phyloP scores from a whole-genome alignment of 2,797 vertebrate species.

The Crotalus adamanteus region DNA sequence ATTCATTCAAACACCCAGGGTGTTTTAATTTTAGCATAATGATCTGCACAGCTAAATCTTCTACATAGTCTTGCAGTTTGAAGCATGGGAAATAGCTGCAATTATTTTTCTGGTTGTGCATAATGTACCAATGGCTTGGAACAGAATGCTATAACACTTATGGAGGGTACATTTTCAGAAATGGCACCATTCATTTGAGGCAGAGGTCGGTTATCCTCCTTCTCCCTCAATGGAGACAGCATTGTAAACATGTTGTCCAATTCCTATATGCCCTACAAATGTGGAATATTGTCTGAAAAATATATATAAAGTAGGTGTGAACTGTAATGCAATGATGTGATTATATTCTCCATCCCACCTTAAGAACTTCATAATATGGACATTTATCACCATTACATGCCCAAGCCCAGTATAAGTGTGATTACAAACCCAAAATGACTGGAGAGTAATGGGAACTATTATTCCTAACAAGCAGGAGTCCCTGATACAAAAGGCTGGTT shows the following conservation, averaged over 20 bases:
- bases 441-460: neutral
- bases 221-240: neutral
- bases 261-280: neutral
- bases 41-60: constrained; percentile 45
- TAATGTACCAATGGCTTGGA: constrained; percentile 6
- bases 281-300: neutral
- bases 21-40: constrained; percentile 56
- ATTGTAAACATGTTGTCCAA: too few species aligned
- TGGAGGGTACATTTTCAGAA: neutral
- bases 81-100: constrained; percentile 39
- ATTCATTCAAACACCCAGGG: constrained; percentile 54
- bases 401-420: neutral
- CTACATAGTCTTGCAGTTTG: neutral
- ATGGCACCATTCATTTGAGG: neutral
- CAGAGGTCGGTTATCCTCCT: neutral
- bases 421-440: neutral
- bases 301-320: neutral
- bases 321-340: neutral
- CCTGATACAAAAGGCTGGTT: neutral
- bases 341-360: neutral
- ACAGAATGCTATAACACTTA: neutral
- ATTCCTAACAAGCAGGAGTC: neutral
- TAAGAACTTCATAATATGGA: neutral
- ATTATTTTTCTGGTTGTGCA: constrained; percentile 27
- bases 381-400: neutral